Percentiles rank a stretch among this genome's conserved stretches.
phyloP scores from a whole-genome alignment of 2,888 invertebrate species.

The Hirtodrosophila trivittata region DNA sequence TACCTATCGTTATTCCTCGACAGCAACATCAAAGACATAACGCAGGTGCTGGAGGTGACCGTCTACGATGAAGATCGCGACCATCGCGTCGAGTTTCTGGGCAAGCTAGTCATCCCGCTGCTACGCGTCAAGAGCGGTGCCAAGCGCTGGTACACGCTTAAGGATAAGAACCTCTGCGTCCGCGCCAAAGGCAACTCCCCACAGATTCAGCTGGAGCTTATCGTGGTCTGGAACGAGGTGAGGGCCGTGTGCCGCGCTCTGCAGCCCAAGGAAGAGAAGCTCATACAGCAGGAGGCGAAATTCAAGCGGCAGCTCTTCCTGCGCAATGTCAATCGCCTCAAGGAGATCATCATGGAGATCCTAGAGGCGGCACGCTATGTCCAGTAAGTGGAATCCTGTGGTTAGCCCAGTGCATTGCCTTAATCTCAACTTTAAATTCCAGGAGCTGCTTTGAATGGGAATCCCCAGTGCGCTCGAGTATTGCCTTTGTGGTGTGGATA shows the following conservation, averaged over 20 bases:
- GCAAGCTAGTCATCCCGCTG: conserved; percentile 94
- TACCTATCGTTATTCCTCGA: conserved; percentile 60
- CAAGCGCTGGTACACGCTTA: conserved; percentile 97
- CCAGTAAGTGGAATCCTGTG: conserved; percentile 87
- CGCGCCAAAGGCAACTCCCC: conserved; percentile 96
- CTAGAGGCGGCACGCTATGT: conserved; percentile 95
- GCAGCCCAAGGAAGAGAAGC: conserved; percentile 97
- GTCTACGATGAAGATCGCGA: conserved; percentile 99
- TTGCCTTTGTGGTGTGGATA: conserved; percentile 93
- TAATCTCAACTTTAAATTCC: conserved; percentile 65
- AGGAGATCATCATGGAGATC: conserved; percentile 94
- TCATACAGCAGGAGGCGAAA: conserved; percentile 96
- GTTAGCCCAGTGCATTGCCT: neutral
- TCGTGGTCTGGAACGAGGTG: conserved; percentile 95
- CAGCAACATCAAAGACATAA: conserved; percentile 97
- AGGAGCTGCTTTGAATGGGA: conserved; percentile 99
- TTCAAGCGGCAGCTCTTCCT: conserved; percentile 98
- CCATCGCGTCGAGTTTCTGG: conserved; percentile 98
- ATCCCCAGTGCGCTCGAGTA: conserved; percentile 91
- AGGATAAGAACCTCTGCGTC: conserved; percentile 95
- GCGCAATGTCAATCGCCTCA: conserved; percentile 95
- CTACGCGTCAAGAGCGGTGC: conserved; percentile 94
- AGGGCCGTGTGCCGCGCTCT: conserved; percentile 95
- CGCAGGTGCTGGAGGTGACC: conserved; percentile 96
- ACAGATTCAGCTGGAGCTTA: conserved; percentile 92